Conservation (phyloP, 2,888 invertebrate genomes). For the Microdon myrmicae region DNA sequence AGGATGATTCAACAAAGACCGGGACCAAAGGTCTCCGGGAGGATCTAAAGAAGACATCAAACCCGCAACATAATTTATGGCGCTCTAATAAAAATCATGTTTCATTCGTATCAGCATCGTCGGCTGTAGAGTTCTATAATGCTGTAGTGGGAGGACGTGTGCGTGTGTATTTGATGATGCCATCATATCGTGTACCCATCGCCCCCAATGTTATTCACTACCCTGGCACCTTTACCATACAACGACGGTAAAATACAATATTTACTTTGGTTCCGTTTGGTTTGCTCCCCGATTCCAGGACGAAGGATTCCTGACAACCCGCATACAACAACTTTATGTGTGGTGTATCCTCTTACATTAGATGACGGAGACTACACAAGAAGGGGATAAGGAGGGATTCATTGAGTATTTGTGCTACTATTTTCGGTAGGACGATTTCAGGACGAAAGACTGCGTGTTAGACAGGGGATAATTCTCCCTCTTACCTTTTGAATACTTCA, state of each 20-base stretch:
- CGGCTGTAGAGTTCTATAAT: conserved; percentile 3
- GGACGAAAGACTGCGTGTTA: not conserved
- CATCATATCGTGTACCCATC: conserved; percentile 41
- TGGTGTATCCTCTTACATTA: conserved; percentile 24
- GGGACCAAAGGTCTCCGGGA: too few relatives aligned
- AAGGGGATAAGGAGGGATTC: conserved; percentile 5
- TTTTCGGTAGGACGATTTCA: not conserved
- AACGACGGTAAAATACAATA: conserved; percentile 43
- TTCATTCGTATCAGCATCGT: conserved; percentile 39
- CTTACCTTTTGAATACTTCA: conserved; percentile 48
- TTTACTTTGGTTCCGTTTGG: conserved; percentile 51
- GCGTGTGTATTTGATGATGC: conserved; percentile 33
- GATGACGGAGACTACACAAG: not conserved
- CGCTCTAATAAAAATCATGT: conserved; percentile 50
- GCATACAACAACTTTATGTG: conserved; percentile 26
- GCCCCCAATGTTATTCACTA: conserved; percentile 1
- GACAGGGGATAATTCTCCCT: conserved; percentile 42
- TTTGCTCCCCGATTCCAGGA: conserved; percentile 33
- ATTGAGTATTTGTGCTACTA: conserved; percentile 9
- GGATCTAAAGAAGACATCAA: conserved; percentile 34
- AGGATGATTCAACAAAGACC: too few relatives aligned
- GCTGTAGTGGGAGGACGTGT: conserved; percentile 12
- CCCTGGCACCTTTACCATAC: not conserved
- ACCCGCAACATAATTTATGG: conserved; percentile 47
- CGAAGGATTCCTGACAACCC: conserved; percentile 15